Conservation (phyloP, 2,113 vertebrate species). For the Sapayoa aenigma region DNA sequence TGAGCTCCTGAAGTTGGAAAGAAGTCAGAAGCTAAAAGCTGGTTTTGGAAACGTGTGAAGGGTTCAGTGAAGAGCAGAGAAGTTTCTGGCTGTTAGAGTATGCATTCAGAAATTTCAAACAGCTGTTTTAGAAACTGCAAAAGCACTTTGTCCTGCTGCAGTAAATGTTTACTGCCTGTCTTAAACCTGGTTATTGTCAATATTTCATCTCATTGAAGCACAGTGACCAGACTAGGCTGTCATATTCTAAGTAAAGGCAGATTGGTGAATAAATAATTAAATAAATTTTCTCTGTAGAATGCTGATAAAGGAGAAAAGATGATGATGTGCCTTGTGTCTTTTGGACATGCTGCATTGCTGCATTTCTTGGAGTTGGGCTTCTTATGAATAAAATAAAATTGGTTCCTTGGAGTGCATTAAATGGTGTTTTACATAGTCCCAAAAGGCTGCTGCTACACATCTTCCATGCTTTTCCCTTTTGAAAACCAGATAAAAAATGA, state of each 20-base stretch:
- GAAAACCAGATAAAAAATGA: neutral
- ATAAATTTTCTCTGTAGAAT: neutral
- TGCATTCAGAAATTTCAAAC: neutral
- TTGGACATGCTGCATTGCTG: neutral
- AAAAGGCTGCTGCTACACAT: neutral
- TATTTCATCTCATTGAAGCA: neutral
- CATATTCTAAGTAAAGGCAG: neutral
- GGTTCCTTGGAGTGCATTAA: neutral
- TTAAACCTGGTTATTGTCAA: neutral
- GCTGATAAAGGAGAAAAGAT: neutral
- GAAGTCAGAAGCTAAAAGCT: neutral
- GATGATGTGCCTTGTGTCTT: neutral
- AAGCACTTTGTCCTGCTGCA: neutral
- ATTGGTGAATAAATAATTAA: neutral
- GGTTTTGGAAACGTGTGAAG: neutral
- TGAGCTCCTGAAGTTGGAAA: neutral
- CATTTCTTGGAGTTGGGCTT: neutral
- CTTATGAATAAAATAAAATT: neutral
- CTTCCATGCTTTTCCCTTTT: neutral
- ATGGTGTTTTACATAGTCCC: neutral
- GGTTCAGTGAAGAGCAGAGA: neutral
- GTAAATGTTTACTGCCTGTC: neutral
- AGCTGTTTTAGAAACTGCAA: neutral
- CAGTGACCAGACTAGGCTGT: neutral
- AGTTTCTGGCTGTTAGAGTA: neutral